Percentiles rank a stretch among this genome's conserved stretches.
These are phyloP conservation scores for Thryonomys swinderianus DNA, from an alignment of 2,113 vertebrate genomes.

Conservation along the genomic window DNA sequence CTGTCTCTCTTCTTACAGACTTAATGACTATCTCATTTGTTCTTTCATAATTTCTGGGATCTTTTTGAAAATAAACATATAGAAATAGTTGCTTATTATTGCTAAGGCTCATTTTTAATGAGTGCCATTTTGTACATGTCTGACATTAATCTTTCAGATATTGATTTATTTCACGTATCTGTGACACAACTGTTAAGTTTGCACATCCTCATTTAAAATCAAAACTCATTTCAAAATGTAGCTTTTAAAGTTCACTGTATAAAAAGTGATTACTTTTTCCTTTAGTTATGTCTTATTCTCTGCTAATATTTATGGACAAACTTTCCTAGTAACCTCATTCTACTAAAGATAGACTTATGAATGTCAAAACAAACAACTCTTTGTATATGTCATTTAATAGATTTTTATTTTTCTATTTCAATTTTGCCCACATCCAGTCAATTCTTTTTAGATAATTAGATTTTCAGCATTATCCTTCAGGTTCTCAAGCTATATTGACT, in stretches of 20 bases:
- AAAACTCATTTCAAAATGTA: conserved; percentile 53
- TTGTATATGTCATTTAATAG: conserved; percentile 42
- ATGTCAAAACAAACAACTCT: conserved; percentile 49
- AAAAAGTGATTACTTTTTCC: conserved; percentile 37
- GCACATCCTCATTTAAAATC: conserved; percentile 15
- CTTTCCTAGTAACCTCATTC: not conserved
- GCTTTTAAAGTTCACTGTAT: conserved; percentile 54
- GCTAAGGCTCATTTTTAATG: conserved; percentile 75
- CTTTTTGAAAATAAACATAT: conserved; percentile 82
- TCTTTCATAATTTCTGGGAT: conserved; percentile 78
- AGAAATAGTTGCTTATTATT: conserved; percentile 79
- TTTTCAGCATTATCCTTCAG: conserved; percentile 65
- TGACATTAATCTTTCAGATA: conserved; percentile 68
- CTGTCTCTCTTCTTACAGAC: conserved; percentile 62
- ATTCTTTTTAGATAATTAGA: conserved; percentile 54
- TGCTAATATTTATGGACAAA: not conserved
- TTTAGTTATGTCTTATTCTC: conserved; percentile 25
- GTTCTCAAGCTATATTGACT: conserved; percentile 65
- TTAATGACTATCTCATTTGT: conserved; percentile 59
- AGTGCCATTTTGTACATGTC: conserved; percentile 66
- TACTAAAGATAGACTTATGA: conserved; percentile 58
- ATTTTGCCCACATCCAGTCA: conserved; percentile 52
- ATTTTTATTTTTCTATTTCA: conserved; percentile 72
- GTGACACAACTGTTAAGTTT: not conserved
- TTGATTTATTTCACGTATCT: conserved; percentile 63